phyloP scores from a whole-genome alignment of 2,888 invertebrate species.

The Schizotus pectinicornis region DNA sequence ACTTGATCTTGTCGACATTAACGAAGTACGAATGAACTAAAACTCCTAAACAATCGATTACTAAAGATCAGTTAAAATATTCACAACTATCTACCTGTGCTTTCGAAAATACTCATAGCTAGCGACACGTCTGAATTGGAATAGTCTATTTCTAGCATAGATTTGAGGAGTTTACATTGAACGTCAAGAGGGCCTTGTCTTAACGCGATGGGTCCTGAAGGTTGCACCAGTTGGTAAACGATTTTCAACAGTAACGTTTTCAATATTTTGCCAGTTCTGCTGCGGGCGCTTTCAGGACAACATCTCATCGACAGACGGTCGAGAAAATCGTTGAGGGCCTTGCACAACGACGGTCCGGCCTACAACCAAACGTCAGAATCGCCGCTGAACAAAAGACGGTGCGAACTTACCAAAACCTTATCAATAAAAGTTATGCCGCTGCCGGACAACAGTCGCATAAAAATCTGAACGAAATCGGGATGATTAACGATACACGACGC shows the following conservation, averaged over 20 bases:
- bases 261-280: conserved; percentile 63
- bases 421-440: conserved; percentile 64
- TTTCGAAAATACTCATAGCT: conserved; percentile 76
- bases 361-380: conserved; percentile 45
- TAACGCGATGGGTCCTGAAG: conserved; percentile 67
- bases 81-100: conserved; percentile 60
- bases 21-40: conserved; percentile 63
- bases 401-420: conserved; percentile 61
- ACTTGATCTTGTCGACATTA: conserved; percentile 63
- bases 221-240: conserved; percentile 74
- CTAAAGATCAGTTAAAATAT: too few relatives aligned
- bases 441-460: conserved; percentile 71
- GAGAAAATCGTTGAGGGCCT: conserved; percentile 74
- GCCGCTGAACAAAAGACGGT: not conserved
- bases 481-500: conserved; percentile 70
- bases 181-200: conserved; percentile 76
- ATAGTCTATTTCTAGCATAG: conserved; percentile 70
- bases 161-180: conserved; percentile 73
- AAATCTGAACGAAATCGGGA: conserved; percentile 70
- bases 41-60: conserved; percentile 36
- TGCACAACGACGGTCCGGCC: conserved; percentile 80
- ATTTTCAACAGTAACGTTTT: conserved; percentile 74
- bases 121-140: conserved; percentile 73
- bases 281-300: conserved; percentile 64
- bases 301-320: conserved; percentile 71